Evolutionary conservation across 2,888 invertebrate species (phyloP).

Genomic region (Lycocerus yunnanus): DNA sequence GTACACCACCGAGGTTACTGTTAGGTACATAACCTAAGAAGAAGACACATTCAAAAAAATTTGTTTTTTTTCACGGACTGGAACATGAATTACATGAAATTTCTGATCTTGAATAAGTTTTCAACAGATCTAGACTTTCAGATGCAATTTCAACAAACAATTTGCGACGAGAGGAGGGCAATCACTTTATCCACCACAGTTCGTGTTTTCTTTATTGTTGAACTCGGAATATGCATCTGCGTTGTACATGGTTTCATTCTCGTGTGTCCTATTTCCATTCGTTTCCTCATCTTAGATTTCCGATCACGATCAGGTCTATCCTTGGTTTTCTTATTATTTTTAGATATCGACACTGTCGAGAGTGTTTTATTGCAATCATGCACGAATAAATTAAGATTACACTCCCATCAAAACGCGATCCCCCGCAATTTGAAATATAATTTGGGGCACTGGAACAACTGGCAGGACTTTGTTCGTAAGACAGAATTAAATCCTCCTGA

Average conservation of each 20-base stretch:
- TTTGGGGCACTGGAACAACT: background rate
- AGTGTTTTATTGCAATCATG: background rate
- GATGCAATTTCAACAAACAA: no score
- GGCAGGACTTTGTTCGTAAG: background rate
- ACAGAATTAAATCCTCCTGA: background rate
- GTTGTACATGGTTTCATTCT: background rate
- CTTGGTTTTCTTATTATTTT: background rate
- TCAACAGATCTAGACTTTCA: no score
- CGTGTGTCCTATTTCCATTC: background rate
- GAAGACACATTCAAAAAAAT: no score
- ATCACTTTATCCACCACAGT: no score
- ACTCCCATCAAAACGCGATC: background rate
- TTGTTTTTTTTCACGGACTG: no score
- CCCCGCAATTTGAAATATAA: background rate
- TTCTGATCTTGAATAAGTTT: no score
- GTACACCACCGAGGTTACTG: no score
- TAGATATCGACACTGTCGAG: background rate
- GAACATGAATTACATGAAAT: no score
- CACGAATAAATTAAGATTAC: background rate
- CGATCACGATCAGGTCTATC: no score
- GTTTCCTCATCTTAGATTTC: background rate
- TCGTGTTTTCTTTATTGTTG: background rate
- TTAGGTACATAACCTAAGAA: no score
- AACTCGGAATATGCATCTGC: no score
- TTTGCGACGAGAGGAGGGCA: no score